Percentiles rank a stretch among this genome's conserved stretches.
Conservation (phyloP, 92 coral and sea anemone species). For the Meandrina meandrites region DNA sequence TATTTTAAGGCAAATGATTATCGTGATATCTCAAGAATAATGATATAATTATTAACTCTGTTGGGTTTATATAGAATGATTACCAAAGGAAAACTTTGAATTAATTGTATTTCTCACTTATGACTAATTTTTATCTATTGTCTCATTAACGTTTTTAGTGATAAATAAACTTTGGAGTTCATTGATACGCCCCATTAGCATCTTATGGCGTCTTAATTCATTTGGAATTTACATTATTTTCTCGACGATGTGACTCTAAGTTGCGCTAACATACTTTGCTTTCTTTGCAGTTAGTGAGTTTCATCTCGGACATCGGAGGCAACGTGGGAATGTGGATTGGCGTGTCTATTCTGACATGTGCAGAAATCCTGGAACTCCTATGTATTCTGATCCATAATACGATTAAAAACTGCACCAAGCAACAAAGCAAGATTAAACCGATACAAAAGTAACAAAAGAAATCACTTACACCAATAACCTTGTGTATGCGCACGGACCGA, state of each 20-base stretch:
- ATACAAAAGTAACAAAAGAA: not conserved
- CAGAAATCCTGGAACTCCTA: slow-evolving; percentile 52
- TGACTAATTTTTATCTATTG: no score
- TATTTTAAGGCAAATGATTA: not conserved
- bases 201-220: no score
- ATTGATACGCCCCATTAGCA: no score
- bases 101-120: no score
- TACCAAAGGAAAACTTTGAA: no score
- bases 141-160: no score
- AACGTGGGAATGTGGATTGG: slow-evolving; percentile 65
- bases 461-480: not conserved
- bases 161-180: no score
- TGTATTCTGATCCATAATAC: slow-evolving; percentile 3
- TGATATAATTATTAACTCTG: not conserved
- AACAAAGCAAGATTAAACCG: not conserved
- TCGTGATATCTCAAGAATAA: no score
- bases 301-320: slow-evolving; percentile 60
- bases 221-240: no score
- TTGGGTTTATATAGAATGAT: not conserved
- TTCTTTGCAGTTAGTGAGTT: slow-evolving; percentile 27
- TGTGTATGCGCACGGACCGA: no score
- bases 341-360: slow-evolving; percentile 50
- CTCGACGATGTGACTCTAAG: not conserved
- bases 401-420: not conserved
- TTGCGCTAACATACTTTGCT: not conserved